Evolutionary conservation across 2,888 invertebrate genomes (phyloP).

Genomic region (Rhagonycha lutea): DNA sequence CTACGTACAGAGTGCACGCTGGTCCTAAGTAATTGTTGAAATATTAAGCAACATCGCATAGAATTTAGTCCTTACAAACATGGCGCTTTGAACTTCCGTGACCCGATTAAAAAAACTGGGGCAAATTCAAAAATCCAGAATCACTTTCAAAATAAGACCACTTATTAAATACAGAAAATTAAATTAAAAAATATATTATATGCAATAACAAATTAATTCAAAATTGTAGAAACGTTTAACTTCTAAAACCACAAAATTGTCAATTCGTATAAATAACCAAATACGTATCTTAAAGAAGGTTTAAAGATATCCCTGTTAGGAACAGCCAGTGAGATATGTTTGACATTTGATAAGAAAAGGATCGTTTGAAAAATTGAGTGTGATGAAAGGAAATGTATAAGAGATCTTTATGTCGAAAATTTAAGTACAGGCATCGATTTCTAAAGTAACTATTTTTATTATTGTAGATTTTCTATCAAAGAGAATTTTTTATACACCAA

Average conservation of each 20-base stretch:
- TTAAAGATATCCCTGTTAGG: neutral
- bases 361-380: neutral
- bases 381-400: neutral
- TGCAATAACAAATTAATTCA: neutral
- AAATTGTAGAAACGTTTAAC: neutral
- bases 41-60: too few relatives aligned
- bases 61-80: too few relatives aligned
- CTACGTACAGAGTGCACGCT: too few relatives aligned
- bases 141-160: neutral
- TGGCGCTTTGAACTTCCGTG: too few relatives aligned
- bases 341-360: neutral
- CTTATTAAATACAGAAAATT: neutral
- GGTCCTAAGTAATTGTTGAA: too few relatives aligned
- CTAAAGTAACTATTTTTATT: neutral
- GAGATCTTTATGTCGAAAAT: neutral
- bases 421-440: neutral
- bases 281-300: neutral
- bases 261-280: neutral
- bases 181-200: too few relatives aligned
- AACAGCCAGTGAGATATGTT: neutral
- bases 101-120: too few relatives aligned
- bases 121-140: neutral
- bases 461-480: neutral
- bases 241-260: neutral
- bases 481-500: neutral